Conservation (phyloP, 2,888 invertebrate genomes). For the Eledone cirrhosa region DNA sequence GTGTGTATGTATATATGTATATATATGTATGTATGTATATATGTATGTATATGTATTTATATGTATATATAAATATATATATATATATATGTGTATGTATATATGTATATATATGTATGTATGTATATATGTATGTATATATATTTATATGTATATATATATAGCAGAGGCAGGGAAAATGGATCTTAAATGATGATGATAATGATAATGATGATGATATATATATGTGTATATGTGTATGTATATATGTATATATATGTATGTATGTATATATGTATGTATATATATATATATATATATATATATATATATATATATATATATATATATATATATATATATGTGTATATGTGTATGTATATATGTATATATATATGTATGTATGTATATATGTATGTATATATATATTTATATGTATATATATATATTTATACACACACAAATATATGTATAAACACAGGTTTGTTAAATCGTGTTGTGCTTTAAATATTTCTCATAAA, state of each 20-base stretch:
- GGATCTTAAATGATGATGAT: neutral
- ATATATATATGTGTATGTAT: neutral
- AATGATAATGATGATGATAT: neutral
- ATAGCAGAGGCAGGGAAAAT: neutral
- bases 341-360: no score
- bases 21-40: no score
- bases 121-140: neutral
- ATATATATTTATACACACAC: no score
- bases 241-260: neutral
- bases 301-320: no score
- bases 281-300: neutral
- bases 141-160: neutral
- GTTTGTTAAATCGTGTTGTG: no score
- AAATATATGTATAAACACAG: no score
- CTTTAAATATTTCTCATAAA: no score
- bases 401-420: no score
- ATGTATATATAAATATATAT: neutral
- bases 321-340: no score
- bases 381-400: no score
- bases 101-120: conserved; percentile 6
- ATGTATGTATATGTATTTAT: conserved; percentile 1
- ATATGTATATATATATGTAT: no score
- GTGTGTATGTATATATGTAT: no score
- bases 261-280: neutral
- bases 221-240: neutral